Conservation (phyloP, 2,888 invertebrate genomes). For the Caenorhabditis doughertyi region DNA sequence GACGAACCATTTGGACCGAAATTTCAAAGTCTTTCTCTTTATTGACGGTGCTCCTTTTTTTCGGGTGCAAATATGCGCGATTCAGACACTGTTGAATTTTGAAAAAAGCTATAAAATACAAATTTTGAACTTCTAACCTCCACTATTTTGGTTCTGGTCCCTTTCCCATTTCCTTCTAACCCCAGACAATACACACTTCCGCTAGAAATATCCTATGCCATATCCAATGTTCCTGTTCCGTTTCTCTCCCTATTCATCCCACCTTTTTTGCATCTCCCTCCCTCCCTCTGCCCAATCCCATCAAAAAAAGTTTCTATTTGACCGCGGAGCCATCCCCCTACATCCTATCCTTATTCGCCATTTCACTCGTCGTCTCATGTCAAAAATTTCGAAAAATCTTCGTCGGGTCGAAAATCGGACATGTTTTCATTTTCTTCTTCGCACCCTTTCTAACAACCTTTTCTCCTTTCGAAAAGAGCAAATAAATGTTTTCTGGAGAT, state of each 20-base stretch:
- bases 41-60: no score
- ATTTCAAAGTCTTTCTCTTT: no score
- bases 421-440: constrained; percentile 8
- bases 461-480: not conserved
- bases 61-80: no score
- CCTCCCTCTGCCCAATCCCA: not conserved
- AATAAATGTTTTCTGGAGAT: not conserved
- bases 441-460: constrained; percentile 12
- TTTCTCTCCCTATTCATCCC: not conserved
- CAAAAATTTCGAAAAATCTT: constrained; percentile 37
- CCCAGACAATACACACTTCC: no score
- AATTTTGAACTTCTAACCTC: no score
- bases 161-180: no score
- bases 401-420: constrained; percentile 31
- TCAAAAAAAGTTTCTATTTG: constrained; percentile 8
- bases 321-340: not conserved
- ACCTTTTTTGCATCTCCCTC: not conserved
- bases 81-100: no score
- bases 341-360: constrained; percentile 6
- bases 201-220: no score
- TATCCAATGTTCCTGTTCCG: not conserved
- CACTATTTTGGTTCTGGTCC: no score
- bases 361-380: constrained; percentile 19
- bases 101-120: no score
- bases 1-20: no score